phyloP scores from a whole-genome alignment of 2,888 invertebrate genomes.

The Stegophylla sp. region DNA sequence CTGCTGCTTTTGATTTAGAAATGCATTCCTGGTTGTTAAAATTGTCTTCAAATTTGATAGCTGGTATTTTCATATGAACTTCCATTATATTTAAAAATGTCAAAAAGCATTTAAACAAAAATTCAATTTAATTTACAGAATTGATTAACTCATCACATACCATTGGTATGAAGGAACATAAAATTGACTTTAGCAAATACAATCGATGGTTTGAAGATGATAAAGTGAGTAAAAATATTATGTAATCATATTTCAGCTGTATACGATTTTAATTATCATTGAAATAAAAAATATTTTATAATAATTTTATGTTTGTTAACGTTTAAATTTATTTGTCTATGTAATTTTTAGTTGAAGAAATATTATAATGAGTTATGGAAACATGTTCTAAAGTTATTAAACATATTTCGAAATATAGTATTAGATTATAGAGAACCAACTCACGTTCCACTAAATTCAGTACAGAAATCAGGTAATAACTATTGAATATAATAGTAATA shows the following conservation, averaged over 20 bases:
- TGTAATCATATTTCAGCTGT: neutral
- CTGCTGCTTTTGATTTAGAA: slow-evolving; percentile 69
- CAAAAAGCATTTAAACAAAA: slow-evolving; percentile 5
- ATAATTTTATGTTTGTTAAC: neutral
- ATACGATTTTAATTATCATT: neutral
- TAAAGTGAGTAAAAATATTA: slow-evolving; percentile 26
- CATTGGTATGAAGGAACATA: slow-evolving; percentile 36
- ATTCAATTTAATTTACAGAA: slow-evolving; percentile 27
- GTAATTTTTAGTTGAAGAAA: slow-evolving; percentile 43
- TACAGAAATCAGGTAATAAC: slow-evolving; percentile 38
- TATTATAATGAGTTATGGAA: slow-evolving; percentile 53
- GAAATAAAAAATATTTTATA: neutral
- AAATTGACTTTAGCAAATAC: slow-evolving; percentile 50
- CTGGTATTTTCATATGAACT: slow-evolving; percentile 48
- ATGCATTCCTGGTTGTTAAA: slow-evolving; percentile 67
- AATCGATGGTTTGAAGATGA: slow-evolving; percentile 55
- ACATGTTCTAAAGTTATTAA: slow-evolving; percentile 52
- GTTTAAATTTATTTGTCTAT: neutral
- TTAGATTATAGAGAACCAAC: slow-evolving; percentile 53
- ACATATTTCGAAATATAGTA: slow-evolving; percentile 44
- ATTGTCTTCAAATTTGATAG: slow-evolving; percentile 70
- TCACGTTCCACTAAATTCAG: slow-evolving; percentile 13
- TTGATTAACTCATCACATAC: slow-evolving; percentile 25
- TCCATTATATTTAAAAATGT: neutral
- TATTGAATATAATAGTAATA: no score